Percentiles rank a stretch among this genome's conserved stretches.
These are phyloP conservation scores for Spodoptera littoralis DNA, from an alignment of 2,888 invertebrate species.

Conservation along the genomic window DNA sequence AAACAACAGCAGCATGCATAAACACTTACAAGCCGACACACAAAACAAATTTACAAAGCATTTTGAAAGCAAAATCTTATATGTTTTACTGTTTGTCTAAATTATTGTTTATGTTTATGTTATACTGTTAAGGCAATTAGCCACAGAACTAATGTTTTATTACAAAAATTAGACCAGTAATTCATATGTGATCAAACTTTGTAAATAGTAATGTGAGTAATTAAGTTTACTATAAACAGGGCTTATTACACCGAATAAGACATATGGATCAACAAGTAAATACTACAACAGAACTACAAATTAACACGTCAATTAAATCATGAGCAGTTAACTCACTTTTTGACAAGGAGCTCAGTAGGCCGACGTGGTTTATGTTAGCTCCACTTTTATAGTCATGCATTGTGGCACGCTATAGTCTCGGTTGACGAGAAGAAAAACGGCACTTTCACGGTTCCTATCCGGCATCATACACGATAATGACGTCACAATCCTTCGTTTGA, in stretches of 20 bases:
- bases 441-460: slow-evolving; percentile 86
- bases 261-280: slow-evolving; percentile 38
- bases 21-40: slow-evolving; percentile 16
- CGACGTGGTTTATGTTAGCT: slow-evolving; percentile 83
- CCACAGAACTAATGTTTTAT: slow-evolving; percentile 22
- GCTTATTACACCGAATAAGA: slow-evolving; percentile 25
- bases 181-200: slow-evolving; percentile 26
- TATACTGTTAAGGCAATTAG: slow-evolving; percentile 5
- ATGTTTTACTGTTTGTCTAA: slow-evolving; percentile 38
- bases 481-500: slow-evolving; percentile 83
- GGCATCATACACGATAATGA: slow-evolving; percentile 85
- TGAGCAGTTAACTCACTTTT: slow-evolving; percentile 82
- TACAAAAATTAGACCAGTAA: slow-evolving; percentile 35
- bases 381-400: slow-evolving; percentile 87
- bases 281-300: slow-evolving; percentile 43
- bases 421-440: slow-evolving; percentile 78
- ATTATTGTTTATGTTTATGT: slow-evolving; percentile 3
- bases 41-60: slow-evolving; percentile 30
- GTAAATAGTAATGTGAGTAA: slow-evolving; percentile 33
- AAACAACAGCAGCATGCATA: slow-evolving; percentile 35
- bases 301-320: slow-evolving; percentile 59
- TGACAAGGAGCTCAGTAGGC: slow-evolving; percentile 83
- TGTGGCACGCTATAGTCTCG: slow-evolving; percentile 80
- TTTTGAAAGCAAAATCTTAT: slow-evolving; percentile 28
- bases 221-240: slow-evolving; percentile 37